Conservation (phyloP, 2,797 vertebrate species). For the Garrulus glandarius region DNA sequence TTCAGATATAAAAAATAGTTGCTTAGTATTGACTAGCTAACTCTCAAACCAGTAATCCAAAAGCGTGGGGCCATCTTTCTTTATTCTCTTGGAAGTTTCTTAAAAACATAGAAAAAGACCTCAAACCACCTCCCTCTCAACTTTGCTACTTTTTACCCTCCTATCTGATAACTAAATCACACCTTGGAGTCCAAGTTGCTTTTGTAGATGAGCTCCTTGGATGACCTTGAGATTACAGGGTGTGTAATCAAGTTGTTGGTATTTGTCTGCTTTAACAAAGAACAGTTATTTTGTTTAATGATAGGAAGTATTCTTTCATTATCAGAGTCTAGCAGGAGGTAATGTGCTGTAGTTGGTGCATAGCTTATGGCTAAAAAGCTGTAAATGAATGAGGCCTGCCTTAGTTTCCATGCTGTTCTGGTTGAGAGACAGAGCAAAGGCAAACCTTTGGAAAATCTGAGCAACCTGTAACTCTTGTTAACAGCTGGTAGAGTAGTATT, state of each 20-base stretch:
- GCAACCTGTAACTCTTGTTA: neutral
- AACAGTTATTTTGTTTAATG: neutral
- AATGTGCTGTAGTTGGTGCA: rapidly evolving
- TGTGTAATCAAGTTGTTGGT: neutral
- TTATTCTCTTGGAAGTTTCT: neutral
- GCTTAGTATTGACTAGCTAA: neutral
- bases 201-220: neutral
- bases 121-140: neutral
- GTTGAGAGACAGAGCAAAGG: neutral
- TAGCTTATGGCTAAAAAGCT: neutral
- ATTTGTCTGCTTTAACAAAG: neutral
- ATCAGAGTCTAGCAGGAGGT: neutral
- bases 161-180: neutral
- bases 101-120: neutral
- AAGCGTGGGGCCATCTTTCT: neutral
- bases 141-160: neutral
- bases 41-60: neutral
- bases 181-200: neutral
- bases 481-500: neutral
- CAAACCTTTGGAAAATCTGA: neutral
- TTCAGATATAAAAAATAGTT: neutral
- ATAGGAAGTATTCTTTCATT: neutral
- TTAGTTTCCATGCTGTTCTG: neutral
- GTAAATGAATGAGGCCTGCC: neutral
- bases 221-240: neutral